A percentile compares a stretch with the other conserved stretches of the same genome.
phyloP scores from a whole-genome alignment of 1,140 invertebrate species.

The Chlorops oryzae region DNA sequence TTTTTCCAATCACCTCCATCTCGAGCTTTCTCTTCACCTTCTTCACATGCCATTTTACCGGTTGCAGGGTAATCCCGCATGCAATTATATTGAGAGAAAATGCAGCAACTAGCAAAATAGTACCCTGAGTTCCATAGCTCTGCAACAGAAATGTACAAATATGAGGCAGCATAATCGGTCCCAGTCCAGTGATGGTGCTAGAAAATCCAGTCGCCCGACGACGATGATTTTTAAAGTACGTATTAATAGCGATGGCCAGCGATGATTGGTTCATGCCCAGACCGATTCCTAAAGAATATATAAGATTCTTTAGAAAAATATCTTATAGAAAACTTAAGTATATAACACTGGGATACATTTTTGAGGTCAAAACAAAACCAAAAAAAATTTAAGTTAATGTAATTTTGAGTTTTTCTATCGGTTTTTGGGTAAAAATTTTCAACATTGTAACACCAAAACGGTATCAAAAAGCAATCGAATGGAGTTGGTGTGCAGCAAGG shows the following conservation, averaged over 20 bases:
- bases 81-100: slow-evolving; percentile 55
- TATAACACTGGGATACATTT: no score
- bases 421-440: no score
- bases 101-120: slow-evolving; percentile 54
- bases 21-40: no score
- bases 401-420: no score
- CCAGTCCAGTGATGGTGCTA: slow-evolving; percentile 55
- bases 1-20: no score
- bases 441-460: no score
- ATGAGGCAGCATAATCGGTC: slow-evolving; percentile 54
- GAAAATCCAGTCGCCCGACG: slow-evolving; percentile 54
- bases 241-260: slow-evolving; percentile 56
- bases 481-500: no score
- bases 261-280: slow-evolving; percentile 57
- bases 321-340: no score
- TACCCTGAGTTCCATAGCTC: slow-evolving; percentile 52
- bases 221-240: slow-evolving; percentile 56
- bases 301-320: no score
- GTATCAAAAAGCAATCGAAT: no score
- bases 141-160: slow-evolving; percentile 53
- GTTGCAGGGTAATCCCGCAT: slow-evolving; percentile 56
- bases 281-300: slow-evolving; percentile 50
- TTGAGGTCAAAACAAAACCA: no score
- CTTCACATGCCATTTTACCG: slow-evolving; percentile 60
- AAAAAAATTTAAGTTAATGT: no score